Base-by-base conservation (phyloP, 2,888 invertebrate species). In the Herminia tarsipennalis region DNA sequence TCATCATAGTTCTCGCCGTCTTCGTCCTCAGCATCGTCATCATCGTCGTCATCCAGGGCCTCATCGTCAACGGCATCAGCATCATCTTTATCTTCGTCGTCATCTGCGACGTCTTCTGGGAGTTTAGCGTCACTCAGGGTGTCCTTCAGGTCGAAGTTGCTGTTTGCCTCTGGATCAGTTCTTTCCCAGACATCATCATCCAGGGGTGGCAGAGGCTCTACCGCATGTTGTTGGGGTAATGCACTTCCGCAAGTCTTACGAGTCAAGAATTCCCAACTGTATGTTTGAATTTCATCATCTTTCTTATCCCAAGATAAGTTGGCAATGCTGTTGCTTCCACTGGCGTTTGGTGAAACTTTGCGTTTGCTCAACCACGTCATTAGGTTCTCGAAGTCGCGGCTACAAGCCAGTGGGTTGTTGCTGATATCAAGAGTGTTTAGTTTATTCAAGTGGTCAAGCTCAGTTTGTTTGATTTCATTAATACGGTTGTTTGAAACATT, bases 351-450 rank as follows among this genome's bases (percentile, higher is more conserved):
- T 2, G 91, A 90, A 0, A 95, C 93, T 55, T 93, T 92, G 38
- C 92, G 91, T 22, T 90, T 87, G 56, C 88, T 93, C 41, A 95
- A 82, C 93, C 93, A 94, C 34, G 92, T 88, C 73, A 96, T 93
- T 22, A 95, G 92, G 39, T 93, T 89, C 59, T 94, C 93, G 70
- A 96, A 94, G 33, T 94, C 94, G 17, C 92, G 88, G 56, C 94
- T 93, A 77, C 96, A 96, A 28, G 93, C 92, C 22, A 96, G 82
- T 1, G 94, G 94, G 81, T 95, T 95, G 58, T 93, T 90, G 46
- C 92, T 91, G 22, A 95, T 85, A 67, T 95, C 94, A 2, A 95
- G 80, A 25, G 92, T 90, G 34, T 92, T 87, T 16, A 95, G 71
- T 66, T 93, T 92, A 14, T 92, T 93, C 38, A 92, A 91, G 25